These are phyloP conservation scores for Spea bombifrons DNA, from an alignment of 2,113 vertebrate species.

Conservation along the genomic window DNA sequence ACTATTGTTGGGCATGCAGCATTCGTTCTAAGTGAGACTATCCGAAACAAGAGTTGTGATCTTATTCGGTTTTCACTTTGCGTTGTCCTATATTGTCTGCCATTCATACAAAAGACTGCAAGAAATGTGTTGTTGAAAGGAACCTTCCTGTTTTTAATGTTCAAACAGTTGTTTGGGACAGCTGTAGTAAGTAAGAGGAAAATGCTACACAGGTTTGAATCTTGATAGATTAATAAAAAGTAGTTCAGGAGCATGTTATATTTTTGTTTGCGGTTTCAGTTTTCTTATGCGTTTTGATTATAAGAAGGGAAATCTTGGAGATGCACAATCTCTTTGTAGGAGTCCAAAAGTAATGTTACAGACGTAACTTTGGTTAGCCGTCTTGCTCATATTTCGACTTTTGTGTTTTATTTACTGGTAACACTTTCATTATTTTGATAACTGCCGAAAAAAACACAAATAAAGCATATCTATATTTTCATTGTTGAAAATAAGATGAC, in stretches of 20 bases:
- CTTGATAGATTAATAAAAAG: slow-evolving; percentile 30
- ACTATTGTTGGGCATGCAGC: slow-evolving; percentile 12
- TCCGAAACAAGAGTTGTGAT: slow-evolving; percentile 37
- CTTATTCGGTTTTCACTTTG: slow-evolving; percentile 37
- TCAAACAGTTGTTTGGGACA: slow-evolving; percentile 30
- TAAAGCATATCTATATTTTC: no score
- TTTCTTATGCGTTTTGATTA: slow-evolving; percentile 28
- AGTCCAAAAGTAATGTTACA: slow-evolving; percentile 36
- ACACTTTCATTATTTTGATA: slow-evolving; percentile 30
- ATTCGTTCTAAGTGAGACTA: slow-evolving; percentile 31
- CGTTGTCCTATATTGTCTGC: slow-evolving; percentile 28
- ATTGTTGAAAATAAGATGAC: no score
- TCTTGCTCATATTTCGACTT: slow-evolving; percentile 31
- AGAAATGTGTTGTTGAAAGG: slow-evolving; percentile 37
- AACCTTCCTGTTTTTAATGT: slow-evolving; percentile 26
- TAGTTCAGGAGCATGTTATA: slow-evolving; percentile 31
- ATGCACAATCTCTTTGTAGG: slow-evolving; percentile 28
- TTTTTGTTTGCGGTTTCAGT: slow-evolving; percentile 25
- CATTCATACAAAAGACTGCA: slow-evolving; percentile 32
- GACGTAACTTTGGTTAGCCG: slow-evolving; percentile 38
- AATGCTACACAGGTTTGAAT: slow-evolving; percentile 34
- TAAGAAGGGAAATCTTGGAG: slow-evolving; percentile 21
- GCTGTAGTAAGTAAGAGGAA: slow-evolving; percentile 21
- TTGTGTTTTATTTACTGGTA: slow-evolving; percentile 30
- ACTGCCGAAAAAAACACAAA: not conserved